phyloP scores from a whole-genome alignment of 2,888 invertebrate species.

The Anorthoa munda region DNA sequence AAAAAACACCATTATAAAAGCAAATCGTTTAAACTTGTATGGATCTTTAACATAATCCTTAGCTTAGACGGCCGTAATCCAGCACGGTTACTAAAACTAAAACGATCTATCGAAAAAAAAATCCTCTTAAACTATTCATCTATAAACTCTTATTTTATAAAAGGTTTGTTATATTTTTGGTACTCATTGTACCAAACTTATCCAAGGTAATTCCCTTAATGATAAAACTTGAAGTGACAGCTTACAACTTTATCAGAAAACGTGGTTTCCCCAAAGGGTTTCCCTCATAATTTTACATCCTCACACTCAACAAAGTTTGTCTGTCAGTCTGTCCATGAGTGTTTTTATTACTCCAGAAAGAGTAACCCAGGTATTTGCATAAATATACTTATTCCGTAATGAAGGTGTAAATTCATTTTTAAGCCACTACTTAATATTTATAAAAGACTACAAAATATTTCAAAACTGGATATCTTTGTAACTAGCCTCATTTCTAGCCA shows the following conservation, averaged over 20 bases:
- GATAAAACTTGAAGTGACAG: constrained; percentile 16
- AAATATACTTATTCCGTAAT: no score
- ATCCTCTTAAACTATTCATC: not conserved
- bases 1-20: no score
- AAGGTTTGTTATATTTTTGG: not conserved
- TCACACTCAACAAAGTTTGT: not conserved
- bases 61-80: not conserved
- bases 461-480: no score
- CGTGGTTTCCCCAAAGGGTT: not conserved
- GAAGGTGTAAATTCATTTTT: no score
- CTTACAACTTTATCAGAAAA: constrained; percentile 7
- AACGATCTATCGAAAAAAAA: not conserved
- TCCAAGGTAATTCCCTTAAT: constrained; percentile 6
- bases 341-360: not conserved
- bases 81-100: no score
- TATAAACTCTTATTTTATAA: not conserved
- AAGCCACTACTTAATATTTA: no score
- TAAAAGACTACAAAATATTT: no score
- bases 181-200: not conserved
- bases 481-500: no score
- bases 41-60: no score
- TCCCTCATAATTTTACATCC: constrained; percentile 5
- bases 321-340: constrained; percentile 1
- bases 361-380: not conserved
- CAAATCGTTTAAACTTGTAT: no score